These are phyloP conservation scores for Delia radicum DNA, from an alignment of 1,140 invertebrate genomes.

Conservation along the genomic window DNA sequence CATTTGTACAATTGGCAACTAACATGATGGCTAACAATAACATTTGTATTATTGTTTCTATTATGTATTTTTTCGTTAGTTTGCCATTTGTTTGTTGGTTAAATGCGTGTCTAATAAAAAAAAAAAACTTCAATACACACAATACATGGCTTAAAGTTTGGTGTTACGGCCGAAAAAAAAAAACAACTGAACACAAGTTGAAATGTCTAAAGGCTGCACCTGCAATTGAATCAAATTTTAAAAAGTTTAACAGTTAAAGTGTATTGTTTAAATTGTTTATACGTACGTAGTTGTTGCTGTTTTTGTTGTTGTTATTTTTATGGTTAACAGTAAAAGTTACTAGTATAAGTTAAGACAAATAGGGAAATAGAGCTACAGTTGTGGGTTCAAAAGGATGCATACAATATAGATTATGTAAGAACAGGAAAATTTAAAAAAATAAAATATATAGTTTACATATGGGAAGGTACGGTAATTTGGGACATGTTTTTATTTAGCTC, in stretches of 20 bases:
- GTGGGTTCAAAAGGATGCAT: not conserved
- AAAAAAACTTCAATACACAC: not conserved
- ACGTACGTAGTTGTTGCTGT: not conserved
- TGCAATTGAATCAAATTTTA: constrained; percentile 16
- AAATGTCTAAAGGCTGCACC: constrained; percentile 21
- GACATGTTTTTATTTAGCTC: too few relatives aligned
- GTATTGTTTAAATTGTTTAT: not conserved
- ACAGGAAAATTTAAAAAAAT: not conserved
- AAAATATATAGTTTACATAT: too few relatives aligned
- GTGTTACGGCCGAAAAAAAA: not conserved
- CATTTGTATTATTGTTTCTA: constrained; percentile 13
- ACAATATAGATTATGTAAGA: not conserved
- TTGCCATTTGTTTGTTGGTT: not conserved
- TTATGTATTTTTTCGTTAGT: not conserved
- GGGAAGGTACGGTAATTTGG: too few relatives aligned
- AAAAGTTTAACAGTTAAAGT: constrained; percentile 16
- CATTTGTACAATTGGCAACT: constrained; percentile 21
- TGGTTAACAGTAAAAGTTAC: constrained; percentile 11
- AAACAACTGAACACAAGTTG: not conserved
- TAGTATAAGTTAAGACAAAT: constrained; percentile 12
- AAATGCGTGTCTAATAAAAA: not conserved
- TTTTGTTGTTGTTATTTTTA: not conserved
- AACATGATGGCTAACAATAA: constrained; percentile 22
- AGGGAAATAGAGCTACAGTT: constrained; percentile 8
- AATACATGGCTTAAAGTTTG: not conserved